These are phyloP conservation scores for Nomada ruficornis DNA, from an alignment of 2,888 invertebrate species.

Conservation along the genomic window DNA sequence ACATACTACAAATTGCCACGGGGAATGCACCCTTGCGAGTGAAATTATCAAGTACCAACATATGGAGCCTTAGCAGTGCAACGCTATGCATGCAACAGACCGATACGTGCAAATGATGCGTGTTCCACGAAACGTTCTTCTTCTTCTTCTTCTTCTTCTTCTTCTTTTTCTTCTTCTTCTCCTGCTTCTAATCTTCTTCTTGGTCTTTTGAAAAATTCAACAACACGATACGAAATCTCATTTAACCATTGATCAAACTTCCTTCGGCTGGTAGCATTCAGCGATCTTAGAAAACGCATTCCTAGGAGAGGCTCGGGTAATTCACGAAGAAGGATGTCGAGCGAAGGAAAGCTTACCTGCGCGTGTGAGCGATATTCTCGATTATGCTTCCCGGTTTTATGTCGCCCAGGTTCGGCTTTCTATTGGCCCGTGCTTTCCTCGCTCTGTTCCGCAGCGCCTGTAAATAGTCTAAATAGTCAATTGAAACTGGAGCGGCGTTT, in stretches of 20 bases:
- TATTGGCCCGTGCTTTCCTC: slow-evolving; percentile 91
- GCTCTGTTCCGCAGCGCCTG: slow-evolving; percentile 95
- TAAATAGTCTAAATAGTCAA: slow-evolving; percentile 74
- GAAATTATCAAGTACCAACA: background rate
- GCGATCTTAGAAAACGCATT: background rate
- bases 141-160: slow-evolving; percentile 19
- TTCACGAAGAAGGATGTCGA: slow-evolving; percentile 8
- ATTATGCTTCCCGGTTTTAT: slow-evolving; percentile 92
- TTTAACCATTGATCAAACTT: no score
- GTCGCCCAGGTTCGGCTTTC: slow-evolving; percentile 91
- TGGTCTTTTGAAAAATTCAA: background rate
- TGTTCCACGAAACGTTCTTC: background rate
- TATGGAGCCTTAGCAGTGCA: background rate
- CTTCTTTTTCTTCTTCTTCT: background rate
- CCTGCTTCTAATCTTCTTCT: background rate
- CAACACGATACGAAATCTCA: slow-evolving; percentile 8
- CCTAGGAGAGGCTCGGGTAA: slow-evolving; percentile 27
- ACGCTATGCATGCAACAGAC: slow-evolving; percentile 11
- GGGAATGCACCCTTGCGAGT: background rate
- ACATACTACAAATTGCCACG: background rate
- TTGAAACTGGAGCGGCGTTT: slow-evolving; percentile 32
- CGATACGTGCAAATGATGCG: slow-evolving; percentile 5
- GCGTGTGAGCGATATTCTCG: slow-evolving; percentile 94
- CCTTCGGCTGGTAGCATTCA: background rate
- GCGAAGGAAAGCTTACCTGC: slow-evolving; percentile 81